Base-by-base conservation (phyloP, 2,888 invertebrate genomes). In the Psylliodes chrysocephalus region DNA sequence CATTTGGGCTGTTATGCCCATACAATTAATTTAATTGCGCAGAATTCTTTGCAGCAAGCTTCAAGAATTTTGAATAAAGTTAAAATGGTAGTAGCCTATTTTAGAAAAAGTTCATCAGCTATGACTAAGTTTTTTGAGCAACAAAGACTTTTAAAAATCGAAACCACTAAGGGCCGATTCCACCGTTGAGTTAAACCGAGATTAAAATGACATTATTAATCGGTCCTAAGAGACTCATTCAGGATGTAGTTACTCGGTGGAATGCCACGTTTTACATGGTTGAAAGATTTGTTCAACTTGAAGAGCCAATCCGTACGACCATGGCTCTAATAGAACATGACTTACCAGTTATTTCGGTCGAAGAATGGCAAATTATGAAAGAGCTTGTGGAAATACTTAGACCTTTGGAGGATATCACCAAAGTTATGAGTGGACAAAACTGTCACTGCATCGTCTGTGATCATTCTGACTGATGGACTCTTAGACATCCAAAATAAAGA, bases 201-300 rank as follows among this genome's bases (percentile, higher is more conserved):
- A n/a, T n/a, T n/a, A n/a, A n/a, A n/a, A n/a, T n/a, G n/a, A n/a
- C n/a, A n/a, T n/a, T n/a, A n/a, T n/a, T n/a, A n/a, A n/a, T n/a
- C n/a, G n/a, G n/a, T n/a, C 42, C 66, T 42, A 47, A 52, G 35
- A 68, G 64, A 59, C 25, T 69, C 0, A 60, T 64, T 15, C 53
- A 55, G 38, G 56, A 62, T 14, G 60, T 63, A 1, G 28, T 17
- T 8, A 66, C 60, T 25, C 6, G 60, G 14, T 64, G 63, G 66
- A 66, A 63, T 33, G 49, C 46, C 14, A 60, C 63, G 19, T 66
- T 49, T 42, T 63, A 60, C n/a, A 60, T 52, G 52, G 4, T 63
- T 7, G 46, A 60, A n/a, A 60, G 63, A 28, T 52, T 66, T 53
- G 19, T 40, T 17, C 46, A 60, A 15, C 22, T 63, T 1, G 56